phyloP scores from a whole-genome alignment of 2,113 vertebrate genomes.

The Pachypanchax playfairii region DNA sequence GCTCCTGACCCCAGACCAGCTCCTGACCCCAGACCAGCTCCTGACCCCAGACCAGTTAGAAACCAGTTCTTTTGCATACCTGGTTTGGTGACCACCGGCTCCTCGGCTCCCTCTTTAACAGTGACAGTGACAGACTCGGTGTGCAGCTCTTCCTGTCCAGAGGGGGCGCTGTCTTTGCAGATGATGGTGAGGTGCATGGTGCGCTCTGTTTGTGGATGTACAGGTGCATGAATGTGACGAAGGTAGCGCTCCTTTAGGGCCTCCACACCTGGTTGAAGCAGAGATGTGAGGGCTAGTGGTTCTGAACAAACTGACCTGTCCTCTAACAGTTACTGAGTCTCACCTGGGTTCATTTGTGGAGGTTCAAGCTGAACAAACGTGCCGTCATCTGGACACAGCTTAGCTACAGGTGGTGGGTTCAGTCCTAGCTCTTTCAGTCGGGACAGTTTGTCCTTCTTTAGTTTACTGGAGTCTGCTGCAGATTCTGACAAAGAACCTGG shows the following conservation, averaged over 20 bases:
- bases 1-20: neutral
- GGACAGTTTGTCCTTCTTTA: conserved; percentile 83
- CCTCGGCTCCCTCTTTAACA: conserved; percentile 82
- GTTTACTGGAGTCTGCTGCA: conserved; percentile 55
- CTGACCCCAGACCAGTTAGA: neutral
- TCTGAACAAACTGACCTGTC: neutral
- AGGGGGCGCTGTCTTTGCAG: conserved; percentile 82
- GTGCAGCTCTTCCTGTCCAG: conserved; percentile 87
- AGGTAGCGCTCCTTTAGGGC: conserved; percentile 91
- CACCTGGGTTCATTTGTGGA: conserved; percentile 85
- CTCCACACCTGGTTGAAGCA: conserved; percentile 82
- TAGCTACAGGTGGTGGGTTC: conserved; percentile 86
- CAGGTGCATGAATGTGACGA: conserved; percentile 80
- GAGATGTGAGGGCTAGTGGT: neutral
- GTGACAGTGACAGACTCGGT: conserved; percentile 83
- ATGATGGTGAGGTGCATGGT: conserved; percentile 84
- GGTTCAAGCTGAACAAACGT: conserved; percentile 89
- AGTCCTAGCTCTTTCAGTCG: conserved; percentile 88
- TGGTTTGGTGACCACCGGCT: conserved; percentile 79
- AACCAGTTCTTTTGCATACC: no score
- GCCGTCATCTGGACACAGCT: conserved; percentile 82
- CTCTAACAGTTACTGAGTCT: neutral
- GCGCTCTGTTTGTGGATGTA: conserved; percentile 71
- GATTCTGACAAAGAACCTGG: conserved; percentile 7
- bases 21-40: neutral